Evolutionary conservation across 2,797 vertebrate genomes (phyloP).

Genomic region (Arctocebus calabarensis): DNA sequence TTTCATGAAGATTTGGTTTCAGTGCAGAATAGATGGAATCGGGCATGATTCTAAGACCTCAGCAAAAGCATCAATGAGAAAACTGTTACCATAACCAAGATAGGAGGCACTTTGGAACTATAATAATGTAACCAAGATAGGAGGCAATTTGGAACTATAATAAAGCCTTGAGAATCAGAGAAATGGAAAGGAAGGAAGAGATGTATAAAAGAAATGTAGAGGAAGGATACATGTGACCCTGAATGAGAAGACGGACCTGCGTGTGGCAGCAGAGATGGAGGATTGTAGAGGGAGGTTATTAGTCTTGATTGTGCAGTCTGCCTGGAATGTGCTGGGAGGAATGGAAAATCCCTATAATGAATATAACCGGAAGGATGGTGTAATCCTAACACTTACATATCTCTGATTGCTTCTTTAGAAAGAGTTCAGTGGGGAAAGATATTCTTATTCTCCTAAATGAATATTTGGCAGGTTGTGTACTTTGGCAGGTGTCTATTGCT

Average conservation of each 20-base stretch:
- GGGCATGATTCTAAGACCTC: background rate
- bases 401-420: background rate
- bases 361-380: background rate
- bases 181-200: background rate
- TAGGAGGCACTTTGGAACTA: background rate
- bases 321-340: background rate
- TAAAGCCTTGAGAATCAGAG: background rate
- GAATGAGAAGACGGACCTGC: background rate
- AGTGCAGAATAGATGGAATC: background rate
- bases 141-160: background rate
- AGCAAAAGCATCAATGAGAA: background rate
- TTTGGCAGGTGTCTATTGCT: too few relatives aligned
- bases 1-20: background rate
- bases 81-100: background rate
- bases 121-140: too few relatives aligned
- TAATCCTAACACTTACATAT: background rate
- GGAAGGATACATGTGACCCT: background rate
- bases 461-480: background rate
- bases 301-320: background rate
- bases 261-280: background rate
- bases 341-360: background rate
- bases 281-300: background rate
- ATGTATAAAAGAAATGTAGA: background rate
- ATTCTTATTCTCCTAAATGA: background rate
- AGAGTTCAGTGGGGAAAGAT: background rate